A percentile compares a stretch with the other conserved stretches of the same genome.
These are phyloP conservation scores for Phoronis australis DNA, from an alignment of 2,888 invertebrate genomes.

Conservation along the genomic window DNA sequence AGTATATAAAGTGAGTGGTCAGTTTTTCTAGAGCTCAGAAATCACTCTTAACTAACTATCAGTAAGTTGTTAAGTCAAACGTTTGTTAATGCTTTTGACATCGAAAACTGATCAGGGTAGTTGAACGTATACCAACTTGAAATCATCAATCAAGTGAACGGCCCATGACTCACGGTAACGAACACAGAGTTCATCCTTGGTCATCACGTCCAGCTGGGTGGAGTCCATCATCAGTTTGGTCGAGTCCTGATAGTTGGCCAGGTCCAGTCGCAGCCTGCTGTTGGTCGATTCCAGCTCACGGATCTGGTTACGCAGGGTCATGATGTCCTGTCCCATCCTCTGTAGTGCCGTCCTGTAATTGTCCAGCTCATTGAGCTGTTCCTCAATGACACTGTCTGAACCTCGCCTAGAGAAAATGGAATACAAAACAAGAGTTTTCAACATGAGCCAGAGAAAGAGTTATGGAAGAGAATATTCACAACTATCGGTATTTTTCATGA, in stretches of 20 bases:
- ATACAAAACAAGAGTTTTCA: no score
- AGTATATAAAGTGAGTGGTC: no score
- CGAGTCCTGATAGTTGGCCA: slow-evolving; percentile 38
- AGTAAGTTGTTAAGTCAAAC: no score
- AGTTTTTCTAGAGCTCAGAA: no score
- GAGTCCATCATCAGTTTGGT: slow-evolving; percentile 40
- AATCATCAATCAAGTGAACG: no score
- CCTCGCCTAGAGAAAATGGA: neutral
- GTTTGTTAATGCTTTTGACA: no score
- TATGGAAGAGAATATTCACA: no score
- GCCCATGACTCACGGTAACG: slow-evolving; percentile 38
- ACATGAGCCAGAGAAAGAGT: no score
- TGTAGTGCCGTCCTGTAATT: slow-evolving; percentile 42
- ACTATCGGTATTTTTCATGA: no score
- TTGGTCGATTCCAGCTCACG: slow-evolving; percentile 35
- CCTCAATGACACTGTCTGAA: slow-evolving; percentile 34
- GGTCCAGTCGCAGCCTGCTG: slow-evolving; percentile 32
- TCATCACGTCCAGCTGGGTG: slow-evolving; percentile 37
- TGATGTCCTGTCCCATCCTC: slow-evolving; percentile 47
- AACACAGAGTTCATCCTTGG: slow-evolving; percentile 39
- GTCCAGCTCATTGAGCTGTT: slow-evolving; percentile 41
- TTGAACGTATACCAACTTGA: no score
- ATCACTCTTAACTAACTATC: no score
- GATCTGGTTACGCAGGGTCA: slow-evolving; percentile 32
- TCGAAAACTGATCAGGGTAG: no score